These are phyloP conservation scores for Vireo altiloquus DNA, from an alignment of 2,113 vertebrate species.

Conservation along the genomic window DNA sequence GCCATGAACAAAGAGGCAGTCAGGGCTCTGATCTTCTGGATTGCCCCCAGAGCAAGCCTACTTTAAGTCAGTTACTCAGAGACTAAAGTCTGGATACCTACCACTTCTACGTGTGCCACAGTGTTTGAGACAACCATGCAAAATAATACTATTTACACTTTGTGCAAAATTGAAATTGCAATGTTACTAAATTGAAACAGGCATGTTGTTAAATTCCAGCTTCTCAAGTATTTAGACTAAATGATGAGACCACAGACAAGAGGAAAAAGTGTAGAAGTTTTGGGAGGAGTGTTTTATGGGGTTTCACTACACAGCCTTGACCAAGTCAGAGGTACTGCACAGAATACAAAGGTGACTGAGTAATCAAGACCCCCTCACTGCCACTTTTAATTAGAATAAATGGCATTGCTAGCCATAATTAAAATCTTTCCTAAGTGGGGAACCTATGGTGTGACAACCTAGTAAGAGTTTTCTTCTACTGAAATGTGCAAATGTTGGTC, in stretches of 20 bases:
- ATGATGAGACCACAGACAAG: neutral
- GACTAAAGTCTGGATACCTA: neutral
- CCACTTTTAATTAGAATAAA: neutral
- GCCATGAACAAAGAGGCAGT: neutral
- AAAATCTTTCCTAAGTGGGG: neutral
- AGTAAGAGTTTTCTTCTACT: neutral
- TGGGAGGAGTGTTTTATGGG: neutral
- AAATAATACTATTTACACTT: neutral
- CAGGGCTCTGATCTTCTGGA: neutral
- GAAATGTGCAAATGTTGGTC: rapidly evolving
- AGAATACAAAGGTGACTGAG: neutral
- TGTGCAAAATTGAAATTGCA: neutral
- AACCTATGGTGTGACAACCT: neutral
- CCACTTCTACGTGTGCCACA: neutral
- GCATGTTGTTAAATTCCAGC: neutral
- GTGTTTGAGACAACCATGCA: neutral
- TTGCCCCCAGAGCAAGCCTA: neutral
- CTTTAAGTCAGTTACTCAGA: neutral
- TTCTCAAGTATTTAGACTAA: neutral
- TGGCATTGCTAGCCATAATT: neutral
- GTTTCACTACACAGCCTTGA: neutral
- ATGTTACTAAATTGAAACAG: neutral
- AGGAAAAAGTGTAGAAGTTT: neutral
- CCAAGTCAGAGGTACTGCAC: neutral
- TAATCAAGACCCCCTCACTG: neutral